A percentile compares a stretch with the other conserved stretches of the same genome.
These are phyloP conservation scores for Steromphala cineraria DNA, from an alignment of 2,888 invertebrate species.

Conservation along the genomic window DNA sequence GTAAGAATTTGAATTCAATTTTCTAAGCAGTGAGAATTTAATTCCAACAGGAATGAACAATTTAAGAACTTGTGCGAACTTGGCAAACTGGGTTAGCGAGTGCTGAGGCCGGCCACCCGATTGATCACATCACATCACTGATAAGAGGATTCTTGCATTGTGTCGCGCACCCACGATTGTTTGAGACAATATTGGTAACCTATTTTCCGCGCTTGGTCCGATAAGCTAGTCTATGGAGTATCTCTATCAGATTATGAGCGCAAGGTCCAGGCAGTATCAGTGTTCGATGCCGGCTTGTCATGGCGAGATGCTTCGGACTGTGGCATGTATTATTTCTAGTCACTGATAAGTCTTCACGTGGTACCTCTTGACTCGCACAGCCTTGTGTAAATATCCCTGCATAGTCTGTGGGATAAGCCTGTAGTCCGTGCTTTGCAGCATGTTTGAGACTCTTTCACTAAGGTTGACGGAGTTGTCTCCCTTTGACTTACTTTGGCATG, in stretches of 20 bases:
- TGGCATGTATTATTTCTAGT: slow-evolving; percentile 7
- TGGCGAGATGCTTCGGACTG: neutral
- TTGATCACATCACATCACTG: too few relatives aligned
- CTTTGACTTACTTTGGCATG: neutral
- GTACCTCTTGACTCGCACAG: neutral
- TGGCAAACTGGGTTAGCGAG: too few relatives aligned
- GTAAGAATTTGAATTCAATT: too few relatives aligned
- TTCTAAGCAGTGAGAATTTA: too few relatives aligned
- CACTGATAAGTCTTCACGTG: slow-evolving; percentile 11
- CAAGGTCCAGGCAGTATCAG: slow-evolving; percentile 14
- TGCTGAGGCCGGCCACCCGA: too few relatives aligned
- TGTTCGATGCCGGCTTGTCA: neutral
- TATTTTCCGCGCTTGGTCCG: neutral
- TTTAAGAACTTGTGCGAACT: too few relatives aligned
- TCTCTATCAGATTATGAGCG: neutral
- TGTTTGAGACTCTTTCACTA: neutral
- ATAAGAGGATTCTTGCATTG: too few relatives aligned
- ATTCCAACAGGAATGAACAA: too few relatives aligned
- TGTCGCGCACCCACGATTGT: too few relatives aligned
- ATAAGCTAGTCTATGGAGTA: neutral
- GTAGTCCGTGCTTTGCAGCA: neutral
- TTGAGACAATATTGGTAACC: slow-evolving; percentile 1
- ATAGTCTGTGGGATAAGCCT: neutral
- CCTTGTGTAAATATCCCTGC: neutral
- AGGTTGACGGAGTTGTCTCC: neutral